Percentiles rank a stretch among this genome's conserved stretches.
These are phyloP conservation scores for Musca domestica DNA, from an alignment of 1,140 invertebrate species.

Conservation along the genomic window DNA sequence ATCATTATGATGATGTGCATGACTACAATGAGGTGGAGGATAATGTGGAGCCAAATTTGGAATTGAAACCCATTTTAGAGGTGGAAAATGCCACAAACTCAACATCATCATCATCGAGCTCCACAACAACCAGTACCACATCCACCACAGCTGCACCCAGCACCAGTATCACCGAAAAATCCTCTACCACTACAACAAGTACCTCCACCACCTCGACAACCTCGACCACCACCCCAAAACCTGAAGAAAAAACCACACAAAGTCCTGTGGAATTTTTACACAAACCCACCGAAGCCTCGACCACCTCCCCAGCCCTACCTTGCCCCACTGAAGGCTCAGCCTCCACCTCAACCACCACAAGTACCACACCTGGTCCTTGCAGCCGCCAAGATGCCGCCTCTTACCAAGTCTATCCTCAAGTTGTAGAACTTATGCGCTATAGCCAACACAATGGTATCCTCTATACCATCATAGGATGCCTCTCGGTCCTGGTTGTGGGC, in stretches of 20 bases:
- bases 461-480: slow-evolving; percentile 26
- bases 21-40: slow-evolving; percentile 28
- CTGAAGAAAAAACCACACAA: background rate
- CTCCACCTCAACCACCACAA: background rate
- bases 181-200: background rate
- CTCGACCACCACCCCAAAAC: background rate
- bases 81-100: background rate
- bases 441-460: slow-evolving; percentile 15
- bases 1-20: slow-evolving; percentile 26
- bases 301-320: slow-evolving; percentile 1
- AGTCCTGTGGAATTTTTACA: background rate
- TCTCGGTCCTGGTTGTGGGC: slow-evolving; percentile 20
- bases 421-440: slow-evolving; percentile 29
- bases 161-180: background rate
- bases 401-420: slow-evolving; percentile 30
- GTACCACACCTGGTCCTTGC: slow-evolving; percentile 25
- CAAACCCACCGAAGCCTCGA: background rate
- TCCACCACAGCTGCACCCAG: slow-evolving; percentile 1
- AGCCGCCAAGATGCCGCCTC: slow-evolving; percentile 26
- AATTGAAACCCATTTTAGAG: slow-evolving; percentile 7
- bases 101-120: background rate
- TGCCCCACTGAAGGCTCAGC: background rate
- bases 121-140: slow-evolving; percentile 7
- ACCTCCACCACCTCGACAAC: background rate
- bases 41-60: background rate